These are phyloP conservation scores for Euzophera pinguis DNA, from an alignment of 2,888 invertebrate genomes.

Conservation along the genomic window DNA sequence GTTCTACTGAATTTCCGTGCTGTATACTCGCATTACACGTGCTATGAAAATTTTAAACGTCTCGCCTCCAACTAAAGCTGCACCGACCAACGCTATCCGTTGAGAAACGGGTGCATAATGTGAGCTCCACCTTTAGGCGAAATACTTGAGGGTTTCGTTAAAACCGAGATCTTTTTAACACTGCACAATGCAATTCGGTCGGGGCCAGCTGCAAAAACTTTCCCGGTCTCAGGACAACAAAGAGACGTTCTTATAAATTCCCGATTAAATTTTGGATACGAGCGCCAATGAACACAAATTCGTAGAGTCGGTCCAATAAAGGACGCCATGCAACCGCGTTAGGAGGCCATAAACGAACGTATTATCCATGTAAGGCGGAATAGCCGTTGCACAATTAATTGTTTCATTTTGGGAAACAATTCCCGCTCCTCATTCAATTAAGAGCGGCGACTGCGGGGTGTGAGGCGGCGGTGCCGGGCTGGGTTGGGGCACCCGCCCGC, in stretches of 20 bases:
- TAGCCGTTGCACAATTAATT: slow-evolving; percentile 81
- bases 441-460: slow-evolving; percentile 74
- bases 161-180: slow-evolving; percentile 52
- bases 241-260: slow-evolving; percentile 73
- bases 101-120: slow-evolving; percentile 33
- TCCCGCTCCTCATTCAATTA: slow-evolving; percentile 81
- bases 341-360: slow-evolving; percentile 79
- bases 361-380: slow-evolving; percentile 80
- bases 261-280: slow-evolving; percentile 78
- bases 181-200: slow-evolving; percentile 50
- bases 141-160: slow-evolving; percentile 41
- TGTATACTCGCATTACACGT: slow-evolving; percentile 70
- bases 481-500: slow-evolving; percentile 54
- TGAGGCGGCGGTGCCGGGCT: slow-evolving; percentile 36
- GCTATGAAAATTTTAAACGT: slow-evolving; percentile 74
- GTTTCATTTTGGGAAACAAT: slow-evolving; percentile 81
- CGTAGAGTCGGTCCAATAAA: slow-evolving; percentile 78
- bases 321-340: slow-evolving; percentile 78
- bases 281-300: slow-evolving; percentile 78
- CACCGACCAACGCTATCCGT: slow-evolving; percentile 31
- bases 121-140: slow-evolving; percentile 36
- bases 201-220: slow-evolving; percentile 67
- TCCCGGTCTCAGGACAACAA: slow-evolving; percentile 52
- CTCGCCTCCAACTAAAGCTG: slow-evolving; percentile 57
- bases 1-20: slow-evolving; percentile 61